A percentile compares a stretch with the other conserved stretches of the same genome.
Conservation (phyloP, 2,797 vertebrate genomes). For the Anabas testudineus region DNA sequence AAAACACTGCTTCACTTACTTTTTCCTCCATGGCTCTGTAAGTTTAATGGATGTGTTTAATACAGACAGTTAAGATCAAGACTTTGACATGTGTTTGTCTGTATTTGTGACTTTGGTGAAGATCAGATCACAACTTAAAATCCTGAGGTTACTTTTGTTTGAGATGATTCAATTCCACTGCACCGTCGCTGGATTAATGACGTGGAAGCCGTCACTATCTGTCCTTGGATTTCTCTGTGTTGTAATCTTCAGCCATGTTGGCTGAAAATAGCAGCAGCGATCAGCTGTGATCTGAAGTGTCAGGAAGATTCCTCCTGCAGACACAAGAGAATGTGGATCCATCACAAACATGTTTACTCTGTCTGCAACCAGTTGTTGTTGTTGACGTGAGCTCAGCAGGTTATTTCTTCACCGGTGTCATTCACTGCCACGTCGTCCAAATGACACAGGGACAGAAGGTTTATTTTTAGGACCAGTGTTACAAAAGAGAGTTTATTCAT, state of each 20-base stretch:
- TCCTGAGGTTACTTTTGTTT: too few relatives aligned
- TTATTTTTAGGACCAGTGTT: too few relatives aligned
- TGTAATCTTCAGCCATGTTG: slow-evolving; percentile 27
- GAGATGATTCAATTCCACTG: too few relatives aligned
- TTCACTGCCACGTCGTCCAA: slow-evolving; percentile 14
- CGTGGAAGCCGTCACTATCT: accelerated
- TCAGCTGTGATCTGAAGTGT: slow-evolving; percentile 10
- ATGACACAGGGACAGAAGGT: slow-evolving; percentile 16
- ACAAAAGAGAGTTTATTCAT: too few relatives aligned
- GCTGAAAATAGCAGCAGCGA: slow-evolving; percentile 1
- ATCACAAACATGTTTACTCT: slow-evolving; percentile 47
- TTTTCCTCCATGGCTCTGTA: too few relatives aligned
- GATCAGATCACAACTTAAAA: too few relatives aligned
- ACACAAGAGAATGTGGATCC: slow-evolving; percentile 27
- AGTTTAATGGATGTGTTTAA: too few relatives aligned
- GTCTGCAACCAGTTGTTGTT: slow-evolving; percentile 25
- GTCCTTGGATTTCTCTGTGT: background rate
- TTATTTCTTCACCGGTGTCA: slow-evolving; percentile 22
- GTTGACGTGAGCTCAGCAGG: background rate
- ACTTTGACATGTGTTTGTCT: too few relatives aligned
- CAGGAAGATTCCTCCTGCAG: slow-evolving; percentile 39
- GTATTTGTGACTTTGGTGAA: too few relatives aligned
- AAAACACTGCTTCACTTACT: too few relatives aligned
- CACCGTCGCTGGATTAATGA: too few relatives aligned
- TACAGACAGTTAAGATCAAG: too few relatives aligned